Percentiles rank a stretch among this genome's conserved stretches.
phyloP scores from a whole-genome alignment of 2,113 vertebrate genomes.

The cat (Felis catus) region F.catus_Fca126_mat1.0 CM031418.1:101700001-101700500 shows the following conservation, averaged over 20 bases:
- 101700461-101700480: background rate
- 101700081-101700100: background rate
- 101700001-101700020: background rate
- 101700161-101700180: background rate
- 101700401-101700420: background rate
- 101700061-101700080: background rate
- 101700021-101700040: background rate
- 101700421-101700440: background rate
- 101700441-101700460: background rate
- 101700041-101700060: background rate
- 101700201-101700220: slow-evolving; percentile 1
- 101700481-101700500: background rate
- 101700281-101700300: background rate
- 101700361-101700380: background rate
- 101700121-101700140: background rate
- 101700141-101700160: background rate
- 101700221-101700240: background rate
- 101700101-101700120: background rate
- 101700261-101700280: background rate
- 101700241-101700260: background rate
- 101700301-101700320: background rate
- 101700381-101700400: background rate
- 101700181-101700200: background rate
- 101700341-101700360: background rate
- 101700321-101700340: background rate